Conservation (phyloP, 2,888 invertebrate genomes). For the Pterostichus niger region DNA sequence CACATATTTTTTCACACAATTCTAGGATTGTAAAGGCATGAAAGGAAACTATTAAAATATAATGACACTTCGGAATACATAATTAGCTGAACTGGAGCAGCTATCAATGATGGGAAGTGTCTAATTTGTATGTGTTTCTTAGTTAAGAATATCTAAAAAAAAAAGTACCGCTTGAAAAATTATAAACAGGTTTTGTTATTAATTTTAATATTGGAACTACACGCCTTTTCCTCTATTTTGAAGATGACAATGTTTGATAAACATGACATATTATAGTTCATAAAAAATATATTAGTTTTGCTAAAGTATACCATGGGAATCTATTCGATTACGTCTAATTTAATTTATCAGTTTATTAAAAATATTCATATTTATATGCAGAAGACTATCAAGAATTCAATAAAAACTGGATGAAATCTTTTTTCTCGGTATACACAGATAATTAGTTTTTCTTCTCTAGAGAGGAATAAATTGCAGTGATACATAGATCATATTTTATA, state of each 20-base stretch:
- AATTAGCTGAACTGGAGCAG: slow-evolving; percentile 46
- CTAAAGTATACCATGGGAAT: background rate
- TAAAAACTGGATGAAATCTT: too few species aligned
- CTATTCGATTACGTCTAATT: too few species aligned
- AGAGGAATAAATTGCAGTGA: too few species aligned
- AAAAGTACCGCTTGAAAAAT: slow-evolving; percentile 12
- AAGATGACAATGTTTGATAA: background rate
- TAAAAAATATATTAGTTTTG: background rate
- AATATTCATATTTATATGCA: too few species aligned
- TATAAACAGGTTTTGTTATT: slow-evolving; percentile 16
- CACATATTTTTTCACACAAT: slow-evolving; percentile 9
- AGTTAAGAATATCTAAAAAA: background rate
- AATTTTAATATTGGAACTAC: slow-evolving; percentile 1
- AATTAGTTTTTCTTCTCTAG: too few species aligned
- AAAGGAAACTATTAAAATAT: slow-evolving; percentile 58
- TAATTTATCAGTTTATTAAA: too few species aligned
- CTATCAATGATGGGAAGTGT: slow-evolving; percentile 32
- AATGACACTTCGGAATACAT: slow-evolving; percentile 51
- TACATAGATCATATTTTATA: too few species aligned
- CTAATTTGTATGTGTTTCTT: slow-evolving; percentile 18
- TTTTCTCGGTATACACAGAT: too few species aligned
- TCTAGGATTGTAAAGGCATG: slow-evolving; percentile 2
- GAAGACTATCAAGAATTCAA: too few species aligned
- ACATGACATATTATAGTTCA: background rate
- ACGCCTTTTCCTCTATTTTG: background rate